These are phyloP conservation scores for Pseudorhiza aurosa DNA, from an alignment of 30 jellyfish, hydroid and myxozoan species.

Conservation along the genomic window DNA sequence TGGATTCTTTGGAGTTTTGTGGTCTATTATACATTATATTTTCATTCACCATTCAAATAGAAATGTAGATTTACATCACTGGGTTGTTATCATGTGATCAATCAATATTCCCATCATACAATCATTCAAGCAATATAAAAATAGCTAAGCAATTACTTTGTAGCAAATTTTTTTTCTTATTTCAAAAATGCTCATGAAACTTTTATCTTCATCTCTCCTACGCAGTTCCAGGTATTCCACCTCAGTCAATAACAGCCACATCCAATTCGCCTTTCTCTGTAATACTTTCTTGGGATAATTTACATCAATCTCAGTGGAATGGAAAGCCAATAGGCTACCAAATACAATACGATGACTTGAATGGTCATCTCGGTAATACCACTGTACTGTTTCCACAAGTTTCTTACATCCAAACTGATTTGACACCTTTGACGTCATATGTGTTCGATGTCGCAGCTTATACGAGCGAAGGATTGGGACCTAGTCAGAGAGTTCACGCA, in stretches of 20 bases:
- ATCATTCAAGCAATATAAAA: no score
- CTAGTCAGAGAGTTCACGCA: slow-evolving; percentile 44
- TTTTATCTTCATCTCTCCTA: no score
- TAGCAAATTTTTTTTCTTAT: no score
- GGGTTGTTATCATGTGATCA: no score
- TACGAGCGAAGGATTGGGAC: slow-evolving; percentile 55
- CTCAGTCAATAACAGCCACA: slow-evolving; percentile 9
- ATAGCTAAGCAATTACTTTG: no score
- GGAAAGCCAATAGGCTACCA: slow-evolving; percentile 18
- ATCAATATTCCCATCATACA: no score
- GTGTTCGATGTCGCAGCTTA: slow-evolving; percentile 38
- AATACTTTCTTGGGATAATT: slow-evolving; percentile 36
- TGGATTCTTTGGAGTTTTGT: no score
- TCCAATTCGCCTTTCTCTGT: slow-evolving; percentile 21
- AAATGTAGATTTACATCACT: no score
- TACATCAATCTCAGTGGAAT: slow-evolving; percentile 7
- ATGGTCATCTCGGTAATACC: background rate
- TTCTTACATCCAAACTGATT: background rate
- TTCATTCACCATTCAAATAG: no score
- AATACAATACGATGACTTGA: background rate
- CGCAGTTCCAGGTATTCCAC: slow-evolving; percentile 68
- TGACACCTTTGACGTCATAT: slow-evolving; percentile 44
- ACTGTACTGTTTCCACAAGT: slow-evolving; percentile 1
- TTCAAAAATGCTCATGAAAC: no score
- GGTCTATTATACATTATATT: no score